Conservation (phyloP, 1,140 invertebrate species). For the Sminthurinus signatus region DNA sequence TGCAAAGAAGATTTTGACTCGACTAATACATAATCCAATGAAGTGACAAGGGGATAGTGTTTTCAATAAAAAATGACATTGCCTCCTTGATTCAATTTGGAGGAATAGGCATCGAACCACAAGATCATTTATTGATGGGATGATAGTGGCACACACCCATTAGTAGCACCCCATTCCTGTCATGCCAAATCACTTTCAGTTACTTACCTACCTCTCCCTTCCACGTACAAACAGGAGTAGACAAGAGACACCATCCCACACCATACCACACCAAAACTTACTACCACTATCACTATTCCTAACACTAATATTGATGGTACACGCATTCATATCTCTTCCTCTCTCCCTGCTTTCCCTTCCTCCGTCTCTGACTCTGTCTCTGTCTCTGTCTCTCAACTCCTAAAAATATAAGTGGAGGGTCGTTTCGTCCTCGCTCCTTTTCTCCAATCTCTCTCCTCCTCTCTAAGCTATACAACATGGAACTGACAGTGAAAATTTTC, state of each 20-base stretch:
- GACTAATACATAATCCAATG: slow-evolving; percentile 13
- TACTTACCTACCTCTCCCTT: too few relatives aligned
- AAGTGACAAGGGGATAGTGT: slow-evolving; percentile 32
- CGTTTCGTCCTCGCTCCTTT: too few relatives aligned
- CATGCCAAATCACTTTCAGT: slow-evolving; percentile 35
- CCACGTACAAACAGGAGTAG: too few relatives aligned
- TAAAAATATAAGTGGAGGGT: too few relatives aligned
- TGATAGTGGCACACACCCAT: slow-evolving; percentile 33
- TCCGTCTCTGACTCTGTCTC: not conserved
- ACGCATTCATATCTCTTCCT: too few relatives aligned
- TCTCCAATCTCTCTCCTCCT: not conserved
- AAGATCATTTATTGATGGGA: slow-evolving; percentile 41
- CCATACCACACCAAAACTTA: too few relatives aligned
- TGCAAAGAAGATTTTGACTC: too few relatives aligned
- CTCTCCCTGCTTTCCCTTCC: not conserved
- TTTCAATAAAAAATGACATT: slow-evolving; percentile 39
- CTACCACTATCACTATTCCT: not conserved
- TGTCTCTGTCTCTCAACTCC: not conserved
- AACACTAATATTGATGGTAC: too few relatives aligned
- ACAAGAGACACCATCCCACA: too few relatives aligned
- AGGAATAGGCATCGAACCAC: slow-evolving; percentile 24
- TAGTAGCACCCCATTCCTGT: slow-evolving; percentile 40
- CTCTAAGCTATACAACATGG: not conserved
- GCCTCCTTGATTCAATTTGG: slow-evolving; percentile 33
- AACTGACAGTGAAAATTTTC: too few relatives aligned